Percentiles rank a stretch among this genome's conserved stretches.
These are phyloP conservation scores for Mohoua ochrocephala DNA, from an alignment of 2,113 vertebrate species.

Conservation along the genomic window DNA sequence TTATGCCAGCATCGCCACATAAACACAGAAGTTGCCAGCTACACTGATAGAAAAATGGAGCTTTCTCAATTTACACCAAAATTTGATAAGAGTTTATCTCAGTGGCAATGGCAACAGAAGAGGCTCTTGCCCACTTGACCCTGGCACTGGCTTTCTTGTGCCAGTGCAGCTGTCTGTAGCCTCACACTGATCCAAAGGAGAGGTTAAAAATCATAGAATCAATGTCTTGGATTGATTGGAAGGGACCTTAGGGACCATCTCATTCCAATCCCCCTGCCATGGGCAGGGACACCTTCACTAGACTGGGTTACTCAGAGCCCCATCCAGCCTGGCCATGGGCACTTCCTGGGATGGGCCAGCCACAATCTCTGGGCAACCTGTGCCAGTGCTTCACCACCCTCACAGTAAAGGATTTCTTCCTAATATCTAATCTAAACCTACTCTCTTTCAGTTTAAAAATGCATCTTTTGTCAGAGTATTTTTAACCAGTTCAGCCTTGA, in stretches of 20 bases:
- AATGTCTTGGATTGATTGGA: background rate
- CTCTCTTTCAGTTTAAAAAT: background rate
- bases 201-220: background rate
- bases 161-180: background rate
- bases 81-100: background rate
- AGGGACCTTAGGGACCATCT: background rate
- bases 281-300: background rate
- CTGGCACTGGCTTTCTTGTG: background rate
- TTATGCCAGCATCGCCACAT: background rate
- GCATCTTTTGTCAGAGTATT: background rate
- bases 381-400: background rate
- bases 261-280: background rate
- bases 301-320: background rate
- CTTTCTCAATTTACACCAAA: background rate
- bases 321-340: background rate
- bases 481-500: background rate
- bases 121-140: background rate
- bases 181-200: background rate
- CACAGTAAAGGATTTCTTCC: background rate
- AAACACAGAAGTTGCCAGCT: background rate
- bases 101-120: background rate
- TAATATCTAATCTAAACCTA: background rate
- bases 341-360: background rate
- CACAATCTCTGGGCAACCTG: background rate
- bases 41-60: background rate